Percentiles rank a stretch among this genome's conserved stretches.
phyloP scores from a whole-genome alignment of 1,140 invertebrate genomes.

The Goniozus legneri region DNA sequence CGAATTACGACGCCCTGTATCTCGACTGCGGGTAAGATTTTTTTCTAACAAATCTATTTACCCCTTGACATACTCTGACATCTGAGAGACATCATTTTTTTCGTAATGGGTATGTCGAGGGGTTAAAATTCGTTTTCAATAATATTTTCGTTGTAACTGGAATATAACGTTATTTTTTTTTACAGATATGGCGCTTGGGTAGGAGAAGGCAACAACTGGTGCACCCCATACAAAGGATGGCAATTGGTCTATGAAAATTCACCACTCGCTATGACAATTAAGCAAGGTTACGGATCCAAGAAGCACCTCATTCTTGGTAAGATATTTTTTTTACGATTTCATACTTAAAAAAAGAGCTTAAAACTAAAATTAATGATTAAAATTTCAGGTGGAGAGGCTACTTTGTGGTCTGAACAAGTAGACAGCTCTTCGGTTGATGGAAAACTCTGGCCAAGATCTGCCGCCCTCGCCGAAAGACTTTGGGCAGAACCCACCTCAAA shows the following conservation, averaged over 20 bases:
- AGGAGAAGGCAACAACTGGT: conserved; percentile 75
- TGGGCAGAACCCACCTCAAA: conserved; percentile 66
- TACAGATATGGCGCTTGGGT: conserved; percentile 58
- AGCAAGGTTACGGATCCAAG: conserved; percentile 46
- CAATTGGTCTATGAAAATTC: conserved; percentile 80
- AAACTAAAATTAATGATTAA: no score
- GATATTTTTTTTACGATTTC: background rate
- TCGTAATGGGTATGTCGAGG: no score
- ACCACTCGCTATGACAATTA: conserved; percentile 55
- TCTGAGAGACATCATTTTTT: no score
- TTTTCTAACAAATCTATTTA: no score
- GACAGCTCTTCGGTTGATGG: conserved; percentile 64
- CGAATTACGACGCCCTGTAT: conserved; percentile 81
- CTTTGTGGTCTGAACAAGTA: conserved; percentile 79
- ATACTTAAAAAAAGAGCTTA: background rate
- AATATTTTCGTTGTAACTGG: conserved; percentile 11
- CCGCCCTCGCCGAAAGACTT: conserved; percentile 75
- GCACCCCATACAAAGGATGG: conserved; percentile 84
- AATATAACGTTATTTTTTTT: conserved; percentile 15
- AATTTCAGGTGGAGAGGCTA: conserved; percentile 72
- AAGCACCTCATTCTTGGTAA: conserved; percentile 58
- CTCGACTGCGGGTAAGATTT: conserved; percentile 72
- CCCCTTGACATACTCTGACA: no score
- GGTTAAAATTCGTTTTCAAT: no score
- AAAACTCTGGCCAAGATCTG: conserved; percentile 74